Evolutionary conservation across 2,888 invertebrate species (phyloP).

Genomic region (Gandaritis pyraliata): DNA sequence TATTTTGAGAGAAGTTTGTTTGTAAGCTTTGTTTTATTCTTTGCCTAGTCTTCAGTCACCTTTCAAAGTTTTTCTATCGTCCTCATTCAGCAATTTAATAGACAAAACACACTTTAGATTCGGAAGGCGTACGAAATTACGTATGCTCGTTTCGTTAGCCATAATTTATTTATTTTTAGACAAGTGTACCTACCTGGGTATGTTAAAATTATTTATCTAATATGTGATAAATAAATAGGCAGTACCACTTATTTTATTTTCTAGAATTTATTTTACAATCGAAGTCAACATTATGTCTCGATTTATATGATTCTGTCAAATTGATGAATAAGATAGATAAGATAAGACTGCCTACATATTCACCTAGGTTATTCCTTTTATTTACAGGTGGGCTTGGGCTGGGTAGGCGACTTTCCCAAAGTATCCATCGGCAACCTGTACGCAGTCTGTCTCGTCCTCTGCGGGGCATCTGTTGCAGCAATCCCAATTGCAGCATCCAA

Average conservation of each 20-base stretch:
- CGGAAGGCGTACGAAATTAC: too few relatives aligned
- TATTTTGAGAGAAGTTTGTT: conserved; percentile 33
- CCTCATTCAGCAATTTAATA: too few relatives aligned
- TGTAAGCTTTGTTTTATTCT: conserved; percentile 6
- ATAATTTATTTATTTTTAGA: too few relatives aligned
- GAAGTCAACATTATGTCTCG: neutral
- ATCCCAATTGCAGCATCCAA: conserved; percentile 83
- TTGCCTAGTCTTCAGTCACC: conserved; percentile 2
- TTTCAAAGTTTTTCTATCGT: neutral
- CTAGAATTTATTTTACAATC: too few relatives aligned
- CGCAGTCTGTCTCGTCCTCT: conserved; percentile 89
- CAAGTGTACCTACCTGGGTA: too few relatives aligned
- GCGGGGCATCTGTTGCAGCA: conserved; percentile 85
- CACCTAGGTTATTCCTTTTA: neutral
- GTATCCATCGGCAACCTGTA: conserved; percentile 93
- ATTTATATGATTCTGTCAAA: conserved; percentile 1
- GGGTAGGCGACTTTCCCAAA: conserved; percentile 94
- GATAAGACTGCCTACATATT: too few relatives aligned
- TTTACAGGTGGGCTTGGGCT: conserved; percentile 90
- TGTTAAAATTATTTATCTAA: too few relatives aligned
- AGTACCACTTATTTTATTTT: too few relatives aligned
- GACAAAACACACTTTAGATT: too few relatives aligned
- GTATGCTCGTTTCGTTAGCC: too few relatives aligned
- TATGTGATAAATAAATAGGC: too few relatives aligned
- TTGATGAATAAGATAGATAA: neutral